phyloP scores from a whole-genome alignment of 2,888 invertebrate species.

The Enchytraeus crypticus region DNA sequence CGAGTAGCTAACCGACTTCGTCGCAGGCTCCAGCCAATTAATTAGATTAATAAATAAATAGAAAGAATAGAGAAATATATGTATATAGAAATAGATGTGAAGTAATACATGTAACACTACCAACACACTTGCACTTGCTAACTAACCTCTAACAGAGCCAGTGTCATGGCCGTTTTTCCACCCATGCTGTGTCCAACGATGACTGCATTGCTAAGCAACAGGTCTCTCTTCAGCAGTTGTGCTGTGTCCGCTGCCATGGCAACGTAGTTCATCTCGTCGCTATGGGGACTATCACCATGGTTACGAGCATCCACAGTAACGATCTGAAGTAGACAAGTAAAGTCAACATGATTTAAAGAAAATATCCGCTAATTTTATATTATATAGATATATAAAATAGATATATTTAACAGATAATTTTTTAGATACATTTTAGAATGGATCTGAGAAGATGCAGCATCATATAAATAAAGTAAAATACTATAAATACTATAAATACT shows the following conservation, averaged over 20 bases:
- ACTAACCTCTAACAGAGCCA: no score
- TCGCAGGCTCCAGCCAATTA: no score
- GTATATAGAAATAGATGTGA: no score
- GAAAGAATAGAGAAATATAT: no score
- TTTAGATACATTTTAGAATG: neutral
- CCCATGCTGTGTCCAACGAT: conserved; percentile 88
- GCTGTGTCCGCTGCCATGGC: conserved; percentile 66
- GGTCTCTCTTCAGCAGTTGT: conserved; percentile 38
- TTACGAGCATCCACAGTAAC: conserved; percentile 80
- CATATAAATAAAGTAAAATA: no score
- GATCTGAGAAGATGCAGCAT: no score
- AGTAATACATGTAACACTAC: no score
- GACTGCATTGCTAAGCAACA: conserved; percentile 50
- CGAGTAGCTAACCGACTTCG: no score
- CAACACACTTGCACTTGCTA: no score
- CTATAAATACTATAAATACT: no score
- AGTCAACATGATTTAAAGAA: neutral
- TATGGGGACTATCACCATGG: conserved; percentile 86
- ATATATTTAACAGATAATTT: neutral
- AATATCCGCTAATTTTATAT: neutral
- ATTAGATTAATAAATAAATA: no score
- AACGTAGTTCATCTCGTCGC: conserved; percentile 62
- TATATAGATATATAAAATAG: neutral
- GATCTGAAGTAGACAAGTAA: conserved; percentile 50
- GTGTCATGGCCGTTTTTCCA: conserved; percentile 78